phyloP scores from a whole-genome alignment of 23 tunicate genomes.

The Halocynthia aurantium region DNA sequence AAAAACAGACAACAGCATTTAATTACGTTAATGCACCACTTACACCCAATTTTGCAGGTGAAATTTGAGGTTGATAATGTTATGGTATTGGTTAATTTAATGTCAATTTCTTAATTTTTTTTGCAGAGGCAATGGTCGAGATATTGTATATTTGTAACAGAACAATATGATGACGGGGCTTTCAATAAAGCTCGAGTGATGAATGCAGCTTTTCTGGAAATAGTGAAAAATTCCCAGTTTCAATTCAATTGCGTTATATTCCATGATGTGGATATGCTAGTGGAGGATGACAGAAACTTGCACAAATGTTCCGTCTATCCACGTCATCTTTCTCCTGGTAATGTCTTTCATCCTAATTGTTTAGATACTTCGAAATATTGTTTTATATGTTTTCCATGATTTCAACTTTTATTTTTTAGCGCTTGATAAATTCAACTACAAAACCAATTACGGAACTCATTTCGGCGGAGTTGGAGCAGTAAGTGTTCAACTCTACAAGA shows the following conservation, averaged over 20 bases:
- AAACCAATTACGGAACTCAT: conserved; percentile 70
- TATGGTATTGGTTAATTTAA: too few species aligned
- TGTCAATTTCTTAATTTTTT: too few species aligned
- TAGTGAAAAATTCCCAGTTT: conserved; percentile 3
- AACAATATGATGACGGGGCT: conserved; percentile 79
- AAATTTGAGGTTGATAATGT: background rate
- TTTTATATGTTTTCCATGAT: too few species aligned
- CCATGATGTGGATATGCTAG: conserved; percentile 96
- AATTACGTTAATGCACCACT: conserved; percentile 44
- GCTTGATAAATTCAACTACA: conserved; percentile 93
- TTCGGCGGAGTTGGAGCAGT: conserved; percentile 96
- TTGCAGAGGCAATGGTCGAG: conserved; percentile 52
- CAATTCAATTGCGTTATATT: conserved; percentile 84
- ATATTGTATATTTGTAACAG: conserved; percentile 89
- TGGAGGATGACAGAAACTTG: conserved; percentile 85
- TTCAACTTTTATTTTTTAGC: conserved; percentile 9
- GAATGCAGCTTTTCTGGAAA: conserved; percentile 89
- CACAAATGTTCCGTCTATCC: conserved; percentile 59
- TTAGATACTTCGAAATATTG: too few species aligned
- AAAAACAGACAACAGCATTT: conserved; percentile 82
- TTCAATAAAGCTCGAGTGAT: conserved; percentile 93
- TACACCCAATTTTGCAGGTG: conserved; percentile 82
- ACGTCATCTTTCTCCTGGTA: conserved; percentile 78
- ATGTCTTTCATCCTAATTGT: too few species aligned
- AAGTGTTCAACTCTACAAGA: conserved; percentile 26